Evolutionary conservation across 2,797 vertebrate species (phyloP), one percentile per base, ranked within the genome.

Genomic region (Spea hammondii): DNA sequence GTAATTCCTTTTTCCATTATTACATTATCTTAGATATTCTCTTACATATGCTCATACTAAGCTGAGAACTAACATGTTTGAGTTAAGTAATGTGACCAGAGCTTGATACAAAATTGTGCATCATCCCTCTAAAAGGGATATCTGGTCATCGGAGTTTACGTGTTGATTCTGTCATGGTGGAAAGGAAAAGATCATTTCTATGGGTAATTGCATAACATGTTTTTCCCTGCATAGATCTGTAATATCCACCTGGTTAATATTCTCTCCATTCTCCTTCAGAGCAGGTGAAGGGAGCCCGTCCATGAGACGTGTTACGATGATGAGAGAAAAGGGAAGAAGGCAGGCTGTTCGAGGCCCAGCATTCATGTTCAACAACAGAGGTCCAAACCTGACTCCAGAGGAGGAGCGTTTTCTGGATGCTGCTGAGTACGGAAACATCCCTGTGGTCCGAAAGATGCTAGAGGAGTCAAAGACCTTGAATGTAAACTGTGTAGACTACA

Each of bases 401-500:
- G 95, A 96, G 82, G 95, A 96, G 72, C 92, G 94, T 6, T 95
- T 96, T 78, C 88, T 96, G 10, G 95, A 95, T 0, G 94, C 95
- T 0, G 94, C 95, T 0, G 95, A 96, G 86, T 95, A 96, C 0
- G 95, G 95, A 11, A 96, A 96, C 88, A 95, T 96, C 83, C 94
- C 94, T 0, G 95, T 96, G 78, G 94, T 96, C 86, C 93, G 95
- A 83, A 94, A 92, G 86, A 95, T 95, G 95, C 87, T 96, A 79
- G 95, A 96, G 79, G 95, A 96, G 82, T 93, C 92, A 5, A 83
- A 84, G 76, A 94, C 92, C 0, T 87, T 95, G 59, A 95, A 94
- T 55, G 94, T 96, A 85, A 96, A 96, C 88, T 95, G 94, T 14
- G 92, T 96, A 57, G 95, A 95, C 87, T 95, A 95, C 85, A 96